Percentiles rank a stretch among this genome's conserved stretches.
These are phyloP conservation scores for Clarias batrachus DNA, from an alignment of 2,113 vertebrate species.

Conservation along the genomic window DNA sequence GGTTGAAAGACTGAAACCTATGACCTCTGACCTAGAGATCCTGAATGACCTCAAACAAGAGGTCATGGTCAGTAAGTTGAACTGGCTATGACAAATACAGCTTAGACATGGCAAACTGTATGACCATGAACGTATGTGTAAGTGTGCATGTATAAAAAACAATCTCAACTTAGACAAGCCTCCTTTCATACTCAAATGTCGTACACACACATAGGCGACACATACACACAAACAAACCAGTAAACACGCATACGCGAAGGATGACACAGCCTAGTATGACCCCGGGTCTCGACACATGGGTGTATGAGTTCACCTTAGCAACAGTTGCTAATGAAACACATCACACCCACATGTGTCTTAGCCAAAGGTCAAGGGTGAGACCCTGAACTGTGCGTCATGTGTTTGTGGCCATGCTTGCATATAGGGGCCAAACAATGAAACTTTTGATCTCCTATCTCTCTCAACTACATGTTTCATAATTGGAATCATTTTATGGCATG, in stretches of 20 bases:
- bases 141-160: neutral
- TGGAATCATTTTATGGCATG: neutral
- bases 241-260: constrained; percentile 64
- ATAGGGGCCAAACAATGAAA: neutral
- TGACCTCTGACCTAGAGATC: neutral
- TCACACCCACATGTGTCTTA: constrained; percentile 35
- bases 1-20: neutral
- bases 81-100: neutral
- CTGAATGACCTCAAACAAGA: neutral
- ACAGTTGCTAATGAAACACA: constrained; percentile 49
- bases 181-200: neutral
- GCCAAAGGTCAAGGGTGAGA: constrained; percentile 48
- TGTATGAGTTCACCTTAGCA: constrained; percentile 39
- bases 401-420: neutral
- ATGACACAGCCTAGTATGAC: constrained; percentile 62
- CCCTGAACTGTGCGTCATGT: constrained; percentile 1
- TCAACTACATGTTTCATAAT: neutral
- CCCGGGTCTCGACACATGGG: neutral
- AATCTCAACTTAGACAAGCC: neutral
- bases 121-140: neutral
- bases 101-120: neutral
- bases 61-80: neutral
- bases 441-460: neutral
- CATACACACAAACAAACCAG: constrained; percentile 63
- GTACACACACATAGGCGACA: constrained; percentile 2